Percentiles rank a stretch among this genome's conserved stretches.
These are phyloP conservation scores for Zaprionus ornatus DNA, from an alignment of 1,140 invertebrate species.

Conservation along the genomic window DNA sequence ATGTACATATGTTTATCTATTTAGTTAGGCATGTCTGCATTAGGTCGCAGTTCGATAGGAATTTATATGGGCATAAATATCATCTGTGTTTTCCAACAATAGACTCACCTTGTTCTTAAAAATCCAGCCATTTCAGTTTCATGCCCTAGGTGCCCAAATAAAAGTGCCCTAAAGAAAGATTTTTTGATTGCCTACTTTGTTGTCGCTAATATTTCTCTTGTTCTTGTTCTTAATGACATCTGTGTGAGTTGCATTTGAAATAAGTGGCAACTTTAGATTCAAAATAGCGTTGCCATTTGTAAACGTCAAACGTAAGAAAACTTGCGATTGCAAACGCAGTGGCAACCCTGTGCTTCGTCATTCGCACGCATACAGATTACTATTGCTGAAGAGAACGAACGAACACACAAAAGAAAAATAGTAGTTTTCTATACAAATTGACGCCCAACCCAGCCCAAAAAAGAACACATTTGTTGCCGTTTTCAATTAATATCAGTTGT, in stretches of 20 bases:
- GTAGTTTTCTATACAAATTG: constrained; percentile 71
- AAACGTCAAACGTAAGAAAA: constrained; percentile 35
- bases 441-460: constrained; percentile 75
- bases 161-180: constrained; percentile 2
- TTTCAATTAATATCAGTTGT: constrained; percentile 54
- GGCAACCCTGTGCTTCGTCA: constrained; percentile 65
- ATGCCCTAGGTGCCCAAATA: constrained; percentile 19
- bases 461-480: constrained; percentile 41
- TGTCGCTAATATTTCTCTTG: constrained; percentile 40
- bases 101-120: constrained; percentile 52
- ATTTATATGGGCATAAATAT: background rate
- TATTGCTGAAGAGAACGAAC: constrained; percentile 60
- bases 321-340: constrained; percentile 30
- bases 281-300: constrained; percentile 38
- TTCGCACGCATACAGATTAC: constrained; percentile 65
- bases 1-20: constrained; percentile 23
- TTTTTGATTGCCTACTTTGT: constrained; percentile 32
- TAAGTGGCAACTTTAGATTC: constrained; percentile 22
- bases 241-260: constrained; percentile 18
- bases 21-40: constrained; percentile 12
- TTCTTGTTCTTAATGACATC: constrained; percentile 38
- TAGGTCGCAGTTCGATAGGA: constrained; percentile 20
- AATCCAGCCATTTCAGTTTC: constrained; percentile 64
- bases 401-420: constrained; percentile 75
- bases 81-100: background rate